Percentiles rank a stretch among this genome's conserved stretches.
These are phyloP conservation scores for Dendrocincla tyrannina DNA, from an alignment of 2,797 vertebrate species.

Conservation along the genomic window DNA sequence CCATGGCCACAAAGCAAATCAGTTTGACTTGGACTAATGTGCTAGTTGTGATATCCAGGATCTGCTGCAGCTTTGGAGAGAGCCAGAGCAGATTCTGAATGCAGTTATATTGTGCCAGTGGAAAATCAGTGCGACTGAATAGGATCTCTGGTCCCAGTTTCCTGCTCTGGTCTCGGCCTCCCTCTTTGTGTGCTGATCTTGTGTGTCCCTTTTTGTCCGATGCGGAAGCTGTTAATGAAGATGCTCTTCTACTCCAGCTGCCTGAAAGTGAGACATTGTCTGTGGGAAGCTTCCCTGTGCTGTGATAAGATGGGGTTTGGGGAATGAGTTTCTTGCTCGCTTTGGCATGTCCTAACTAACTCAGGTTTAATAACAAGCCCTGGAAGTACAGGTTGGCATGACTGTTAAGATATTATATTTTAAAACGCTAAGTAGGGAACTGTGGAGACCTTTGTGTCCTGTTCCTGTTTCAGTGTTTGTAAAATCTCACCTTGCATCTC, in stretches of 20 bases:
- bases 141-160: background rate
- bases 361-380: background rate
- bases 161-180: background rate
- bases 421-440: background rate
- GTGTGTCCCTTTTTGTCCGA: slow-evolving; percentile 15
- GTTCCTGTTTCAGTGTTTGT: background rate
- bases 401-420: background rate
- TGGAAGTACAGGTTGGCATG: background rate
- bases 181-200: background rate
- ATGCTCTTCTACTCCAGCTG: slow-evolving; percentile 22
- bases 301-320: background rate
- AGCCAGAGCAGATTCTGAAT: background rate
- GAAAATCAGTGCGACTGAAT: background rate
- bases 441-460: background rate
- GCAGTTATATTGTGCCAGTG: background rate
- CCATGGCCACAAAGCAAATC: background rate
- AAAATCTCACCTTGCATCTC: background rate
- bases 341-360: background rate
- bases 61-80: background rate
- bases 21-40: rapidly evolving
- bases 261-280: slow-evolving; percentile 11
- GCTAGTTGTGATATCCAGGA: background rate
- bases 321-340: background rate
- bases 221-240: slow-evolving; percentile 49
- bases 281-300: background rate